phyloP scores from a whole-genome alignment of 2,888 invertebrate genomes.

The Aradus depressus region DNA sequence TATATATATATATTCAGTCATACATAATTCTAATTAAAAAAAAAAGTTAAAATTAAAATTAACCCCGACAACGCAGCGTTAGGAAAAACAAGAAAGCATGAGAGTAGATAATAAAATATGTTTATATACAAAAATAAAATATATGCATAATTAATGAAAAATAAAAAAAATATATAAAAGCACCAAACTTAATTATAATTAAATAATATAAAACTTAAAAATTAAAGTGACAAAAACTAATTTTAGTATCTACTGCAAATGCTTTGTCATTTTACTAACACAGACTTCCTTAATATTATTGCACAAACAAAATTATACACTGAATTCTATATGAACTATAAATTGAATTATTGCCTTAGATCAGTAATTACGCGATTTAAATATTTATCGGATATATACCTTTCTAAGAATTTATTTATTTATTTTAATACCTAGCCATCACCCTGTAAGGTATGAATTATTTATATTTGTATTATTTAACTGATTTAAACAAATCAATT shows the following conservation, averaged over 20 bases:
- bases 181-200: too few species aligned
- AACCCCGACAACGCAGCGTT: conserved; percentile 18
- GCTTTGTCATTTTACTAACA: conserved; percentile 19
- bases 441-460: too few species aligned
- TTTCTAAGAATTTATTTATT: too few species aligned
- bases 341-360: too few species aligned
- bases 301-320: conserved; percentile 7
- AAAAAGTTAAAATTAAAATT: conserved; percentile 10
- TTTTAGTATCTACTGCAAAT: conserved; percentile 8
- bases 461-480: too few species aligned
- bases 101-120: conserved; percentile 4
- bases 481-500: too few species aligned
- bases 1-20: conserved; percentile 14
- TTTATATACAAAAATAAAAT: neutral
- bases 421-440: too few species aligned
- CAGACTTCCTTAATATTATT: conserved; percentile 13
- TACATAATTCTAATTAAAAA: conserved; percentile 14
- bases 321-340: neutral
- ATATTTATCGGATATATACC: too few species aligned
- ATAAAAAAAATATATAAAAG: too few species aligned
- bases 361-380: too few species aligned
- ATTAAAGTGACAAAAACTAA: neutral
- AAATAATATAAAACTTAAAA: too few species aligned
- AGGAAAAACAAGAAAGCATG: conserved; percentile 22
- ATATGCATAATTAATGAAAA: neutral